Evolutionary conservation across 2,113 vertebrate genomes (phyloP), one percentile per base, ranked within the genome.

Genomic region (Dascyllus trimaculatus): DNA sequence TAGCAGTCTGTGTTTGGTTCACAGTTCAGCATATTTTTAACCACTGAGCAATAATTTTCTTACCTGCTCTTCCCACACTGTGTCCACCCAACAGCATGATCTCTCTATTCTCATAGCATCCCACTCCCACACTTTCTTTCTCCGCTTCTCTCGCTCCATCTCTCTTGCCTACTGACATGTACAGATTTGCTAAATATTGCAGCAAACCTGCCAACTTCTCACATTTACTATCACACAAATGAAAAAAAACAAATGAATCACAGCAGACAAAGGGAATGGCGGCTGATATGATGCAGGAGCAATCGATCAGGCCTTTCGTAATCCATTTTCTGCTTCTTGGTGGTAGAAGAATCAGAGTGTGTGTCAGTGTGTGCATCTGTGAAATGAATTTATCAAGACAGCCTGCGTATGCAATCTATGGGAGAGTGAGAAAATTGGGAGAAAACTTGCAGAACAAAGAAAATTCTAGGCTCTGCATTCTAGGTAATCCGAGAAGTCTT

Each of bases 61-160:
- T 75, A 92, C 87, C 87, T 91, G 85, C 68, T 90, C 80, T 82
- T 87, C 88, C 86, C 82, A 91, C 89, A 75, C 71, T 19, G 24
- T 29, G 66, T 81, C 81, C 85, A 73, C 32, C 70, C 40, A 61
- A 70, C 38, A 85, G 22, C 70, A 63, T 85, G 53, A 87, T 92
- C 78, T 80, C 71, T 88, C 58, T 69, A 71, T 85, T 82, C 82
- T 83, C 66, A 70, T 15, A 68, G 26, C 78, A 80, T 85, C 78
- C 82, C 70, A 82, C 84, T 74, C 67, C 71, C 61, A 75, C 80
- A 71, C 80, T 65, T 76, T 65, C 51, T 52, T 84, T 80, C 81
- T 85, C 65, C 69, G 61, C 63, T 61, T 78, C 83, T 77, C 71
- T 83, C n/a, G n/a, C 65, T 61, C 66, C 58, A 80, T 76, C 53